phyloP scores from a whole-genome alignment of 2,888 invertebrate species.

The Lomographa bimaculata region DNA sequence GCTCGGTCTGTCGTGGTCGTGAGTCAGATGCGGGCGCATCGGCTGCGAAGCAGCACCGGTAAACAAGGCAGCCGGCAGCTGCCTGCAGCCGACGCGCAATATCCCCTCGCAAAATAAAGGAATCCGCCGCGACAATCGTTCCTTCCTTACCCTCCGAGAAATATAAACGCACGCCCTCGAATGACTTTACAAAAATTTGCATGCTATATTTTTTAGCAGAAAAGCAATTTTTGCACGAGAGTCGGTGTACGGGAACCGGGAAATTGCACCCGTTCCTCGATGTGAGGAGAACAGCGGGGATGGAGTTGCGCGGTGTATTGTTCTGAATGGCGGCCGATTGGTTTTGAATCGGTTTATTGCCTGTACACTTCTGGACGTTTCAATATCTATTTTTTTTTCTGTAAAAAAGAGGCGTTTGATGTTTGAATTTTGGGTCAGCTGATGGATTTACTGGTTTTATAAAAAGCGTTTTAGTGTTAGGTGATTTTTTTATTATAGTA shows the following conservation, averaged over 20 bases:
- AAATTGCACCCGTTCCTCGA: conserved; percentile 76
- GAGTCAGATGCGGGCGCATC: conserved; percentile 59
- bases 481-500: too few relatives aligned
- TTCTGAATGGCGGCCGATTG: conserved; percentile 65
- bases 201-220: conserved; percentile 76
- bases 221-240: conserved; percentile 83
- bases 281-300: conserved; percentile 66
- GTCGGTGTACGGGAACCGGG: conserved; percentile 74
- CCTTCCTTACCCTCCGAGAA: conserved; percentile 78
- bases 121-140: conserved; percentile 79
- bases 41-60: conserved; percentile 54
- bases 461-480: too few relatives aligned
- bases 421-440: conserved; percentile 7
- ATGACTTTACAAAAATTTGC: conserved; percentile 83
- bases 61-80: conserved; percentile 71
- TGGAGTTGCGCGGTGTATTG: conserved; percentile 67
- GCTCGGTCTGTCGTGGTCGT: conserved; percentile 47
- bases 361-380: conserved; percentile 52
- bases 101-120: conserved; percentile 81
- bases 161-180: conserved; percentile 81
- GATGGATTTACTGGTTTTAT: not conserved
- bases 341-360: conserved; percentile 66
- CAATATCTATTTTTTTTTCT: conserved; percentile 15
- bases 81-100: conserved; percentile 81
- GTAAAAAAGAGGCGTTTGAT: conserved; percentile 4